These are phyloP conservation scores for Champsocephalus esox DNA, from an alignment of 2,797 vertebrate genomes.

Conservation along the genomic window DNA sequence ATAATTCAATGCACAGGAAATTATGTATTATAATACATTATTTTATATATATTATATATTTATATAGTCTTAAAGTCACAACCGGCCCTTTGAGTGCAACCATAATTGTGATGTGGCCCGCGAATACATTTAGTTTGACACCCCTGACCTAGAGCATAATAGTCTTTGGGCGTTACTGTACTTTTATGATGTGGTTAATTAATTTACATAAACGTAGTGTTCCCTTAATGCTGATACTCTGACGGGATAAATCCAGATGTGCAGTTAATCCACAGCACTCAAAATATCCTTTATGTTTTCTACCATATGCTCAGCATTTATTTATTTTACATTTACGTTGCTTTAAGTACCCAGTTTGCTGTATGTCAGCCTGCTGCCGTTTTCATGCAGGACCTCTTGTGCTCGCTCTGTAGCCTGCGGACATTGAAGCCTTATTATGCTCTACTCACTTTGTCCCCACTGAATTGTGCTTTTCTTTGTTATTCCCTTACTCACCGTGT, in stretches of 20 bases:
- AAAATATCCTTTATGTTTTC: not conserved
- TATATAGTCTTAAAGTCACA: no score
- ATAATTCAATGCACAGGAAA: no score
- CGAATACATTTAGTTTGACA: no score
- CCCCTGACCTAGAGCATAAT: not conserved
- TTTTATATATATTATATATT: no score
- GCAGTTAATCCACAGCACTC: constrained; percentile 29
- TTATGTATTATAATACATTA: no score
- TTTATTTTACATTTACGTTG: not conserved
- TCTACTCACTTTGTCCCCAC: constrained; percentile 41
- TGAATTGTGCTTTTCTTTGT: constrained; percentile 36
- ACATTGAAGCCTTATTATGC: constrained; percentile 41
- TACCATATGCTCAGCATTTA: constrained; percentile 24
- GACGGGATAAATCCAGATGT: constrained; percentile 32
- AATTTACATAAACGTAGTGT: not conserved
- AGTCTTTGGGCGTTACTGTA: not conserved
- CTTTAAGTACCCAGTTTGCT: constrained; percentile 10
- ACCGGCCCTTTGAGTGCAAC: no score
- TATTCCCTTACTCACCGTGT: not conserved
- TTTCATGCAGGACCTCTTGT: constrained; percentile 4
- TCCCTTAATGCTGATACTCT: constrained; percentile 1
- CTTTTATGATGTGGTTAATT: not conserved
- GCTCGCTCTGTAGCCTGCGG: constrained; percentile 39
- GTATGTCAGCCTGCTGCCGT: constrained; percentile 2
- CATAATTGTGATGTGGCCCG: no score